Percentiles rank a stretch among this genome's conserved stretches.
Conservation (phyloP, 2,888 invertebrate species). For the Entomobrya proxima region DNA sequence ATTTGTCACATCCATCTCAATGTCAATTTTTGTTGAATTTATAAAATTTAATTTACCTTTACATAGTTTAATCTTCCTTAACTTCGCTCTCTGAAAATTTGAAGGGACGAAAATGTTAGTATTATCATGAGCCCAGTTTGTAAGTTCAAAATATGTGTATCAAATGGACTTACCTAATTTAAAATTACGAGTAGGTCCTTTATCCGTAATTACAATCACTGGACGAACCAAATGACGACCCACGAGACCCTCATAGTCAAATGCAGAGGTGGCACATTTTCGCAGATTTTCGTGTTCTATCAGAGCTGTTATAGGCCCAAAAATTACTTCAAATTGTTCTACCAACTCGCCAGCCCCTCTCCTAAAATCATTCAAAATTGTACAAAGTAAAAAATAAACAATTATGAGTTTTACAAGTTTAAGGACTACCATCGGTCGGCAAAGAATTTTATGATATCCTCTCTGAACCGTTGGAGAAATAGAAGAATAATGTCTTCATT, state of each 20-base stretch:
- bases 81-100: no score
- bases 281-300: slow-evolving; percentile 27
- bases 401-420: neutral
- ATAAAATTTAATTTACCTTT: no score
- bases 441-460: slow-evolving; percentile 39
- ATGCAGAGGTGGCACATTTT: slow-evolving; percentile 41
- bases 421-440: slow-evolving; percentile 37
- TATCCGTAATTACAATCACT: slow-evolving; percentile 26
- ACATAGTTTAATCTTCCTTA: no score
- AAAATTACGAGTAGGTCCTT: slow-evolving; percentile 22
- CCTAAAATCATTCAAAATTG: slow-evolving; percentile 32
- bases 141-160: no score
- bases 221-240: slow-evolving; percentile 53
- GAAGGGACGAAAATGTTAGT: no score
- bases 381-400: neutral
- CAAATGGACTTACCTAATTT: no score
- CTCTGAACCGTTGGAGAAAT: slow-evolving; percentile 37
- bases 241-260: slow-evolving; percentile 41
- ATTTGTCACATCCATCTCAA: no score
- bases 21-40: no score
- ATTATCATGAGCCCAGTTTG: no score
- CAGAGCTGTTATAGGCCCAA: slow-evolving; percentile 31
- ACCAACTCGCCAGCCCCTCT: slow-evolving; percentile 38
- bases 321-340: slow-evolving; percentile 40
- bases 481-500: slow-evolving; percentile 49